Conservation (phyloP, 2,888 invertebrate genomes). For the Odontocerum albicorne region DNA sequence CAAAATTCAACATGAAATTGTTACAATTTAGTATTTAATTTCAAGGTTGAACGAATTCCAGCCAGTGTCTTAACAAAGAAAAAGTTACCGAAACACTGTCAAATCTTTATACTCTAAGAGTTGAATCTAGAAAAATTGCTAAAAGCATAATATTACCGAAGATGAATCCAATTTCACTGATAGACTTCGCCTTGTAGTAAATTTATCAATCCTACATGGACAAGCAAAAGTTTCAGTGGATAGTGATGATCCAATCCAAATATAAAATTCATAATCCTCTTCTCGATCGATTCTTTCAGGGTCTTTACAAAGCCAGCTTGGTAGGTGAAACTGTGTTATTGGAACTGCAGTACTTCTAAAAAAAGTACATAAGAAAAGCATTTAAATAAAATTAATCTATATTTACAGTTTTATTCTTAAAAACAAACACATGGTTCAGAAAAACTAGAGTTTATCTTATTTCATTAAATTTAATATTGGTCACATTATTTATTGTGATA, state of each 20-base stretch:
- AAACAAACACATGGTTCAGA: no score
- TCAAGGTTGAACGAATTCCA: no score
- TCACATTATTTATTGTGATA: no score
- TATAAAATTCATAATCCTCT: slow-evolving; percentile 14
- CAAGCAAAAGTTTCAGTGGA: slow-evolving; percentile 43
- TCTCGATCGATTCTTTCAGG: neutral
- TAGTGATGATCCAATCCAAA: slow-evolving; percentile 14
- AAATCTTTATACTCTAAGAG: no score
- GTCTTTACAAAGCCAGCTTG: neutral
- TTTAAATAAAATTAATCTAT: neutral
- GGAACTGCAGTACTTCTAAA: slow-evolving; percentile 45
- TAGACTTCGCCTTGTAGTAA: slow-evolving; percentile 56
- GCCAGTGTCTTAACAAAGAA: no score
- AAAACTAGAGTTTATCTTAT: no score
- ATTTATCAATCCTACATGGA: slow-evolving; percentile 60
- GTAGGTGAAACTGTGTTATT: slow-evolving; percentile 43
- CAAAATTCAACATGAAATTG: no score
- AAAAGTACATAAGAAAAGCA: slow-evolving; percentile 5
- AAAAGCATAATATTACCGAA: slow-evolving; percentile 44
- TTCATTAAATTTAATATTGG: no score
- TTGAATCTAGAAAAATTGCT: no score
- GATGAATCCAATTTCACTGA: slow-evolving; percentile 48
- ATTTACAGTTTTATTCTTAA: no score
- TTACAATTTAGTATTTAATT: no score
- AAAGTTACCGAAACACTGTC: no score